phyloP scores from a whole-genome alignment of 2,797 vertebrate genomes.

The Loris lydekkerianus region DNA sequence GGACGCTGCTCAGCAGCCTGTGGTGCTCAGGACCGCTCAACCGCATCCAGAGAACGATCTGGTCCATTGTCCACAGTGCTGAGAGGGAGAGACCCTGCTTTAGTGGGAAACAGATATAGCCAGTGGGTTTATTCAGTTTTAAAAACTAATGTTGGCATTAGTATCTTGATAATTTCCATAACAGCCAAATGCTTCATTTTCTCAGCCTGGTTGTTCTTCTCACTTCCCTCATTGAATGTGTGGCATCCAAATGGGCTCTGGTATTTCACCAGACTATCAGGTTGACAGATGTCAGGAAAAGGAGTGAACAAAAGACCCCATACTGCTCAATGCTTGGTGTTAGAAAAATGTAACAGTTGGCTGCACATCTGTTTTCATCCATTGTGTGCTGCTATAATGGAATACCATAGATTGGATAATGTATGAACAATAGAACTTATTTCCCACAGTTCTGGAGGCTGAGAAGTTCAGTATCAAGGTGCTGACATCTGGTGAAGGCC shows the following conservation, averaged over 20 bases:
- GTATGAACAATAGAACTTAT: neutral
- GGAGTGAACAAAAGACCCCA: neutral
- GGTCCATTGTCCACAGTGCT: neutral
- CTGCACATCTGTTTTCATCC: neutral
- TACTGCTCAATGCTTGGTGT: neutral
- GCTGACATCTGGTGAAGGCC: neutral
- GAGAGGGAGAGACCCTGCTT: neutral
- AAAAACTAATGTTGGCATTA: neutral
- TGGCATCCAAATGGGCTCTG: fast-evolving
- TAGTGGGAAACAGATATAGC: neutral
- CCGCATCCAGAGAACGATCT: fast-evolving
- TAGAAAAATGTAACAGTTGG: neutral
- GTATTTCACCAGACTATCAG: neutral
- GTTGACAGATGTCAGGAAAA: neutral
- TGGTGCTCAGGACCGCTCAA: neutral
- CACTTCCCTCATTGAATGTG: neutral
- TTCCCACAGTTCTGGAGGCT: neutral
- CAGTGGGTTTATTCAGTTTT: neutral
- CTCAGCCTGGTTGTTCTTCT: neutral
- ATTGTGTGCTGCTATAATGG: neutral
- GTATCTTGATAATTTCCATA: neutral
- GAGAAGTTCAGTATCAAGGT: neutral
- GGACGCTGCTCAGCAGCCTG: no score
- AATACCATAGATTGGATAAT: neutral
- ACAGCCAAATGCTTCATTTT: neutral